Evolutionary conservation across 2,797 vertebrate species (phyloP), one percentile per base, ranked within the genome.

Genomic region (Morelia viridis): DNA sequence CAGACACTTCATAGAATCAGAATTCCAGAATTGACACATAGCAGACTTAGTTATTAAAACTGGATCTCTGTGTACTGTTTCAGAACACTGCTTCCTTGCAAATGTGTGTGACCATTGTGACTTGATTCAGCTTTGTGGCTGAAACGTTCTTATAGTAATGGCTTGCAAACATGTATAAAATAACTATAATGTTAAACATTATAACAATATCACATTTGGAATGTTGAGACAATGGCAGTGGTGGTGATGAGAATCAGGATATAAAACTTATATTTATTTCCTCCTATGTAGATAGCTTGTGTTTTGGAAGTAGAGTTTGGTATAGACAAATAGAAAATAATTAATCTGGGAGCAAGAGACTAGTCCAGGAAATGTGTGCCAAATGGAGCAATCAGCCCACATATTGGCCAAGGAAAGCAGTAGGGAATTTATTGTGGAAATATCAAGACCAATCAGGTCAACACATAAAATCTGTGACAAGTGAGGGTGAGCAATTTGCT

Each of bases 301-400:
- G 11, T 90, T 87, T n/a, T 90, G 93, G 53, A n/a, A 85, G 22
- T 11, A 0, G 9, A 90, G 71, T 93, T 94, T 90, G 41, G 57
- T 83, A 50, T 0, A 92, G 93, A 94, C 89, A 95, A 95, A 93
- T 92, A 93, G 84, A 92, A 93, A 95, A 87, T 91, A 94, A 94
- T 94, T 87, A 87, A 58, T 94, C 83, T 94, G 88, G 87, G 92
- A 96, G 71, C 60, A 90, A 95, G 93, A 86, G 88, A 95, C 91
- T 53, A 90, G 11, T 94, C 93, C 71, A 26, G 84, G 87, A 60
- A 13, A 89, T 94, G 35, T 31, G 12, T 92, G 90, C 90, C 91
- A 95, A 85, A n/a, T 2, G 0, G 89, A 95, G 84, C 92, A 95
- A 91, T 94, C 93, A 96, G 80, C 88, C 57, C 0, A 86, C 68